Evolutionary conservation across 2,888 invertebrate genomes (phyloP), one percentile per base, ranked within the genome.

Genomic region (Drosophila acutilabella): DNA sequence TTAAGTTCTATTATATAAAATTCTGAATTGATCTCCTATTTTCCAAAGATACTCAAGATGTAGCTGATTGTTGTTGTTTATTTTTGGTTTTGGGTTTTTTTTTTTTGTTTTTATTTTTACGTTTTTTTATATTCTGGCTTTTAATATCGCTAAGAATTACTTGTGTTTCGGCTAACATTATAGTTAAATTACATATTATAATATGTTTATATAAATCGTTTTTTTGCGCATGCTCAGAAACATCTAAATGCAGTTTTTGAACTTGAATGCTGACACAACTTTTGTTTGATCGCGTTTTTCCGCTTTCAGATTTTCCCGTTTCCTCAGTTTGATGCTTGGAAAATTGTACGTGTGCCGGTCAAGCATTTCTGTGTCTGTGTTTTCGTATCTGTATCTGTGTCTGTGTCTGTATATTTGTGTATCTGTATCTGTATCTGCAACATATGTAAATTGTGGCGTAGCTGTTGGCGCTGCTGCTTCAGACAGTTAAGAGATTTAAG

Each of bases 171-270:
- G 45, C 50, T 62, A 71, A 64, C 58, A 59, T 78, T 71, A 77
- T 58, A 74, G 50, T 56, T 64, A 72, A 69, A 62, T 71, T 71
- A 36, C 36, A 36, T 36, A 77, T 54, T 62, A 50, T 53, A 67
- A 64, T 78, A 61, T 66, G 61, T 59, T 69, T 58, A 64, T 78
- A 89, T 88, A 85, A 89, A 89, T 88, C 66, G 64, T 78, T 82
- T 54, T 61, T 74, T 86, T 89, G 88, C 86, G 89, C 89, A 81
- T 86, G 83, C 86, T 89, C 82, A 89, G 89, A 89, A 86, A 89
- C 88, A 74, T 89, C 88, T 86, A 86, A 89, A 85, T 85, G 85
- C 89, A 89, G 69, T 84, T 88, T 89, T 88, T 84, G 77, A 88
- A 82, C 66, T 74, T 78, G 64, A 72, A 85, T 84, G 79, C 82